Conservation (phyloP, 2,797 vertebrate genomes). For the Dermochelys coriacea region DNA sequence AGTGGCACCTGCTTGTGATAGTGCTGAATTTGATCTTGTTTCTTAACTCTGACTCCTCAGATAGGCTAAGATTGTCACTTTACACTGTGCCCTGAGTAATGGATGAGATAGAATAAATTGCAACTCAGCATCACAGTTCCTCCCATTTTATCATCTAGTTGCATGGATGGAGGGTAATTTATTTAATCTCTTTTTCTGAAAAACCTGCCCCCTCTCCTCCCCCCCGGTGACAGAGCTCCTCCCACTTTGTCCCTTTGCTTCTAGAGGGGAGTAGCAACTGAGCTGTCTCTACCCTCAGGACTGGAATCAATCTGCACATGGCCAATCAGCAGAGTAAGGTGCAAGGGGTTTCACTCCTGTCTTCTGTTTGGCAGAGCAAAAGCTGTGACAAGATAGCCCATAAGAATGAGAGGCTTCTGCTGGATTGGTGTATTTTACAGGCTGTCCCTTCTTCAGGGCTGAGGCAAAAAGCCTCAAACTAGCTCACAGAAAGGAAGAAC, state of each 20-base stretch:
- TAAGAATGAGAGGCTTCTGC: neutral
- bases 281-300: neutral
- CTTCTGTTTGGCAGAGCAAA: neutral
- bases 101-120: accelerated
- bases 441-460: neutral
- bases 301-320: neutral
- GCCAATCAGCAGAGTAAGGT: neutral
- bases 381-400: neutral
- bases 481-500: neutral
- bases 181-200: neutral
- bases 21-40: neutral
- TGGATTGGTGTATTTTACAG: neutral
- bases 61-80: accelerated
- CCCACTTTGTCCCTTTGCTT: neutral
- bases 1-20: neutral
- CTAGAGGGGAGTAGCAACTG: neutral
- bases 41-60: neutral
- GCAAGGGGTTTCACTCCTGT: neutral
- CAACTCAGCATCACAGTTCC: neutral
- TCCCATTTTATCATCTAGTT: neutral
- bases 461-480: neutral
- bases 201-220: neutral
- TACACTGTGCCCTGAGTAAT: accelerated
- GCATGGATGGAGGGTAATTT: neutral
- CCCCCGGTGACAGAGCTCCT: neutral